Percentiles rank a stretch among this genome's conserved stretches.
Evolutionary conservation across 2,888 invertebrate genomes (phyloP).

Genomic region (Coenonympha arcania): DNA sequence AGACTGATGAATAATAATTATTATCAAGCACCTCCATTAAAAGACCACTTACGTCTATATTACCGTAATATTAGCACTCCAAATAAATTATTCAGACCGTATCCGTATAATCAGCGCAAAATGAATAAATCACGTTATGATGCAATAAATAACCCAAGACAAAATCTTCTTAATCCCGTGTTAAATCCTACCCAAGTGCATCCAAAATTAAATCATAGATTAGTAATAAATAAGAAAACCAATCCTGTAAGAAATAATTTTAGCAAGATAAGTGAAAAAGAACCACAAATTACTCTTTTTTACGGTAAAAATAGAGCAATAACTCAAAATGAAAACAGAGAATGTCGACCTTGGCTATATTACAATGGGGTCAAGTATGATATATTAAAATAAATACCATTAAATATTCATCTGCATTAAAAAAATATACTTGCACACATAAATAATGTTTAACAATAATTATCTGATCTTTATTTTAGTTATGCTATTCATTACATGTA

Average conservation of each 20-base stretch:
- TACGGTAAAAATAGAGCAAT: neutral
- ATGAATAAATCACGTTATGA: neutral
- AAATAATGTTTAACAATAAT: too few relatives aligned
- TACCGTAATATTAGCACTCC: neutral
- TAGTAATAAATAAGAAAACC: neutral
- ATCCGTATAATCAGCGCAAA: conserved; percentile 5
- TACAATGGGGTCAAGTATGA: conserved; percentile 56
- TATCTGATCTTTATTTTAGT: too few relatives aligned
- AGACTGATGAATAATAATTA: neutral
- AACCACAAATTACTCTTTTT: neutral
- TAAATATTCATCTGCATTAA: too few relatives aligned
- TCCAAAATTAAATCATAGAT: neutral
- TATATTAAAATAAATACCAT: conserved; percentile 30
- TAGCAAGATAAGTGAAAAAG: neutral
- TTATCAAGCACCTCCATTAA: neutral
- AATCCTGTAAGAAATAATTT: neutral
- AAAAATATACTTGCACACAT: too few relatives aligned
- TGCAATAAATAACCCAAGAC: neutral
- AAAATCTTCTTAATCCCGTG: conserved; percentile 10
- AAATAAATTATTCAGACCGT: conserved; percentile 1
- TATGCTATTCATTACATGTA: too few relatives aligned
- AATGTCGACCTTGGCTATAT: conserved; percentile 54
- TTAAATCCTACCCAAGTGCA: neutral
- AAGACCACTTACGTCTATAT: neutral
- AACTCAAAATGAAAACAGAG: conserved; percentile 36